Percentiles rank a stretch among this genome's conserved stretches.
These are phyloP conservation scores for Amniataba percoides DNA, from an alignment of 2,797 vertebrate species.

Conservation along the genomic window DNA sequence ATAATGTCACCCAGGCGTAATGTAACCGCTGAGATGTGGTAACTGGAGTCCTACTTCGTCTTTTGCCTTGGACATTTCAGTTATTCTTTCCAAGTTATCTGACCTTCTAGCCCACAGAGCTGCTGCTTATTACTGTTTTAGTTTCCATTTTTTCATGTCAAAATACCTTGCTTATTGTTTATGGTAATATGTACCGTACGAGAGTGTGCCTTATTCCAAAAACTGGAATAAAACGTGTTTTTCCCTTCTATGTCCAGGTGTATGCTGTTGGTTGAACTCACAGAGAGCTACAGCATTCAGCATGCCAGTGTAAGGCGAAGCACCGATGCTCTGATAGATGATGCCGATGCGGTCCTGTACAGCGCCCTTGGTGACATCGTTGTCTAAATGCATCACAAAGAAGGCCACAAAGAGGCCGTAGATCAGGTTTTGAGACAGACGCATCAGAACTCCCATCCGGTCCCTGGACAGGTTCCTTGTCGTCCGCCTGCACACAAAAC, in stretches of 20 bases:
- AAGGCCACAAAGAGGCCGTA: slow-evolving; percentile 92
- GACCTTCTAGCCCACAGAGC: no score
- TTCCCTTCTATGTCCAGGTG: neutral
- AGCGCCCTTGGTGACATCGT: slow-evolving; percentile 88
- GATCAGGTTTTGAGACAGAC: slow-evolving; percentile 94
- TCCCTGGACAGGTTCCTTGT: slow-evolving; percentile 91
- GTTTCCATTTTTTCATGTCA: no score
- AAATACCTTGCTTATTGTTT: no score
- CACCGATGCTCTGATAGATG: slow-evolving; percentile 92
- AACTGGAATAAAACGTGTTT: neutral
- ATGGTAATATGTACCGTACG: neutral
- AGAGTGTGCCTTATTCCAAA: no score
- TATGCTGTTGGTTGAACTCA: slow-evolving; percentile 82
- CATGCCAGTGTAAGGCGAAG: slow-evolving; percentile 93
- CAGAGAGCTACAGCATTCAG: slow-evolving; percentile 94
- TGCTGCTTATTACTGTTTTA: no score
- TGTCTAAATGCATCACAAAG: slow-evolving; percentile 88
- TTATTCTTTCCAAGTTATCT: neutral
- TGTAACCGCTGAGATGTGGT: neutral
- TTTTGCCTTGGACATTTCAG: neutral
- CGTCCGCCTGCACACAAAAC: slow-evolving; percentile 86
- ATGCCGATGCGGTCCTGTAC: slow-evolving; percentile 94
- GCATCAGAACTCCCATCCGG: slow-evolving; percentile 91
- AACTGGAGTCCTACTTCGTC: neutral
- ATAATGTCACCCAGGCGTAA: neutral